A percentile compares a stretch with the other conserved stretches of the same genome.
These are phyloP conservation scores for Eupithecia vulgata DNA, from an alignment of 2,888 invertebrate genomes.

Conservation along the genomic window DNA sequence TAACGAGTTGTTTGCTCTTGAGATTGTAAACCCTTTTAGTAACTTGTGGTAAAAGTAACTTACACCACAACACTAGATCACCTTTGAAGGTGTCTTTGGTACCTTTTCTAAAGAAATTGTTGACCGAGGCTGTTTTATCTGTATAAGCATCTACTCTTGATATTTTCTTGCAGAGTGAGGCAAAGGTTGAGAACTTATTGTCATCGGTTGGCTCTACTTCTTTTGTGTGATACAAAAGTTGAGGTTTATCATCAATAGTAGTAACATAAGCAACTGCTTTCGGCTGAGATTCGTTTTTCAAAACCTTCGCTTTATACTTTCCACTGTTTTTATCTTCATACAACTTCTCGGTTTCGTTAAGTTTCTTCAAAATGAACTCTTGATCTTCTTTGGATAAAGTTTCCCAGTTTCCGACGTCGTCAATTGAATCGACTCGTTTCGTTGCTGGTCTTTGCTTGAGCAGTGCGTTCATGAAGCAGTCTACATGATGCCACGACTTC, in stretches of 20 bases:
- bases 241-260: constrained; percentile 33
- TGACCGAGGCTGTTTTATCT: constrained; percentile 90
- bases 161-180: constrained; percentile 90
- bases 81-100: constrained; percentile 88
- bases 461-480: constrained; percentile 92
- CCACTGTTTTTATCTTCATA: constrained; percentile 80
- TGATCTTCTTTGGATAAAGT: constrained; percentile 87
- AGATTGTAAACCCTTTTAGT: constrained; percentile 95
- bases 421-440: constrained; percentile 90
- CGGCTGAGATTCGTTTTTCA: constrained; percentile 64
- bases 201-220: constrained; percentile 78
- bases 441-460: constrained; percentile 91
- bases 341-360: constrained; percentile 85
- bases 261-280: constrained; percentile 32
- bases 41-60: constrained; percentile 91
- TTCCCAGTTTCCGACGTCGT: constrained; percentile 92
- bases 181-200: constrained; percentile 90
- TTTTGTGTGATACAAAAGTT: constrained; percentile 34
- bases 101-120: constrained; percentile 86
- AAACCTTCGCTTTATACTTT: constrained; percentile 72
- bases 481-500: constrained; percentile 93
- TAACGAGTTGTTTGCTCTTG: constrained; percentile 95
- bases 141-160: constrained; percentile 91
- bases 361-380: constrained; percentile 84
- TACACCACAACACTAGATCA: constrained; percentile 91